Evolutionary conservation across 1,140 invertebrate species (phyloP), one percentile per base, ranked within the genome.

Genomic region (Aphelinus certus): DNA sequence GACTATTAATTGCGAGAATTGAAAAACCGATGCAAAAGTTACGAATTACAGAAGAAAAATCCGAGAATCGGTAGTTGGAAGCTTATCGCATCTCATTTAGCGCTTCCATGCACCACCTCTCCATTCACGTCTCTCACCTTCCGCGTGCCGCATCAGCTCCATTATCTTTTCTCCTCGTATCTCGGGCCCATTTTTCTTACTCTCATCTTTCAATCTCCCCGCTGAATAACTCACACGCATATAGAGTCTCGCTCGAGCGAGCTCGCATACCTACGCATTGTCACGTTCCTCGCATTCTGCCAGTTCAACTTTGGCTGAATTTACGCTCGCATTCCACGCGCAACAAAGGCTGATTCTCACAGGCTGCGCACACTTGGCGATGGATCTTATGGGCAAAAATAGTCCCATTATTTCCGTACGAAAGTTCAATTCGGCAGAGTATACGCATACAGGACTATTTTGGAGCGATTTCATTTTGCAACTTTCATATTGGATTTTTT

Each of bases 201-300:
- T 67, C 64, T 75, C 67, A 64, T 71, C 73, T 75, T 75, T 63
- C 66, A 64, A 68, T 63, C 66, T 64, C 7, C 51, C n/a, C 26
- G 7, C 66, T 57, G 63, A 61, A 55, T 55, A 67, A 62, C 58
- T 70, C 67, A 47, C 60, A 64, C 66, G 73, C 73, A 64, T 64
- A 10, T 69, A 68, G 5, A 66, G 49, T 68, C n/a, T 63, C 51
- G 1, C 26, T 3, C 61, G 61, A 9, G 9, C n/a, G 53, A 6
- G 26, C 43, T 60, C 65, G 67, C 62, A 71, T 65, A 71, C 73
- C 66, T 55, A 56, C 9, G 56, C 61, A 75, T 57, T 55, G 60
- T 58, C 55, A 63, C 53, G 55, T 53, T 58, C 47, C 5, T n/a
- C 43, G 45, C 48, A 55, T 55, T 62, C 49, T 51, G 58, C 9